Evolutionary conservation across 92 coral and sea anemone species (phyloP).

Genomic region (Palythoa caribaeorum): DNA sequence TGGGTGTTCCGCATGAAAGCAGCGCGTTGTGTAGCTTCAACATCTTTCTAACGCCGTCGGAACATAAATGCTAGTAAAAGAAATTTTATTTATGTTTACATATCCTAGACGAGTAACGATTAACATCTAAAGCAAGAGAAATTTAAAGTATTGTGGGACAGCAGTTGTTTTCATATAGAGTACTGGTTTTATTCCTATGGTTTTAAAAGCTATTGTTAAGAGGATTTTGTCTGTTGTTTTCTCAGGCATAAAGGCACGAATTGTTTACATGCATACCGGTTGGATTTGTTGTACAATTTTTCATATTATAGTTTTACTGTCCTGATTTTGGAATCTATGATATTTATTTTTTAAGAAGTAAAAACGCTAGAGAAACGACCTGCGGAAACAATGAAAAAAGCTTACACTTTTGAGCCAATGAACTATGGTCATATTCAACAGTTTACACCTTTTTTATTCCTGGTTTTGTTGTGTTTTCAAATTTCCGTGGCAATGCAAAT

Average conservation of each 20-base stretch:
- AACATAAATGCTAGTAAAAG: not conserved
- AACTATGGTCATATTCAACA: not conserved
- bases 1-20: not conserved
- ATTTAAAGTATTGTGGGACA: not conserved
- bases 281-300: not conserved
- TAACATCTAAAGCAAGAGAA: not conserved
- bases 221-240: not conserved
- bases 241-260: not conserved
- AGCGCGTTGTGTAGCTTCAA: not conserved
- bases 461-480: not conserved
- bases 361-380: not conserved
- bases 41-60: not conserved
- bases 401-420: constrained; percentile 21
- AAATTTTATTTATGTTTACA: not conserved
- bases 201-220: not conserved
- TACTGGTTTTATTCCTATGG: not conserved
- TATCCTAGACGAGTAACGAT: not conserved
- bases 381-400: not conserved
- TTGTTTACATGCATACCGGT: too few relatives aligned
- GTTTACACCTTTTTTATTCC: not conserved
- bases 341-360: not conserved
- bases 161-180: not conserved
- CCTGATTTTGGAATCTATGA: not conserved
- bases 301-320: not conserved
- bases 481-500: not conserved